A percentile compares a stretch with the other conserved stretches of the same genome.
phyloP scores from a whole-genome alignment of 92 coral and sea anemone species.

The Scolanthus callimorphus region DNA sequence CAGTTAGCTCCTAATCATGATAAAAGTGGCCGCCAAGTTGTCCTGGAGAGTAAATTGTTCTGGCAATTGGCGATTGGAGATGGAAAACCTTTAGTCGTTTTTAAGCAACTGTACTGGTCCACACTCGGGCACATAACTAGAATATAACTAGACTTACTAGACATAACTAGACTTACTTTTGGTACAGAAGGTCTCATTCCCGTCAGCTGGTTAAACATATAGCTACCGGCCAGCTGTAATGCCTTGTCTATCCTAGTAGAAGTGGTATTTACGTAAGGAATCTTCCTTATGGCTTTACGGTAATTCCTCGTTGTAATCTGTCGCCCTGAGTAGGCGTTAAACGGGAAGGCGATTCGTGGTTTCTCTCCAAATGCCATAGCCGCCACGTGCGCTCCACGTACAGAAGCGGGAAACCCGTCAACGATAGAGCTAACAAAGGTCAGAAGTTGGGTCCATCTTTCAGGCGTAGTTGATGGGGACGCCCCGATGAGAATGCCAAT shows the following conservation, averaged over 20 bases:
- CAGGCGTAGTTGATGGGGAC: slow-evolving; percentile 57
- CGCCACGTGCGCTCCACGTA: slow-evolving; percentile 46
- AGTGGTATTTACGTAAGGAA: slow-evolving; percentile 37
- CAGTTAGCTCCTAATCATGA: too few relatives aligned
- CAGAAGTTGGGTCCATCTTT: slow-evolving; percentile 42
- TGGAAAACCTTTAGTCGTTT: too few relatives aligned
- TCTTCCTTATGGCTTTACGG: slow-evolving; percentile 18
- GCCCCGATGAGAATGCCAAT: slow-evolving; percentile 56
- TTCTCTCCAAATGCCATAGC: slow-evolving; percentile 39
- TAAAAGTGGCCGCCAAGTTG: too few relatives aligned
- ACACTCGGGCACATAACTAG: too few relatives aligned
- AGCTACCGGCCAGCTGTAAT: slow-evolving; percentile 37
- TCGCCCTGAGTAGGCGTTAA: slow-evolving; percentile 37
- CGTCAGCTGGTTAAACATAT: slow-evolving; percentile 40
- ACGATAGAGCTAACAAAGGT: slow-evolving; percentile 45
- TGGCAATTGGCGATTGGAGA: too few relatives aligned
- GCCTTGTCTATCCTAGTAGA: slow-evolving; percentile 55
- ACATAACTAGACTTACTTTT: too few relatives aligned
- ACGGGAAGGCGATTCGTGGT: slow-evolving; percentile 30
- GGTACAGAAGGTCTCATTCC: slow-evolving; percentile 57
- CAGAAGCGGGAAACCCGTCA: slow-evolving; percentile 41
- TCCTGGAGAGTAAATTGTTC: too few relatives aligned
- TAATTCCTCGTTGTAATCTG: slow-evolving; percentile 28
- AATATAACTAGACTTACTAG: too few relatives aligned
- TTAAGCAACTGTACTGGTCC: too few relatives aligned